Evolutionary conservation across 2,113 vertebrate genomes (phyloP).

Genomic region (Pagrus major): DNA sequence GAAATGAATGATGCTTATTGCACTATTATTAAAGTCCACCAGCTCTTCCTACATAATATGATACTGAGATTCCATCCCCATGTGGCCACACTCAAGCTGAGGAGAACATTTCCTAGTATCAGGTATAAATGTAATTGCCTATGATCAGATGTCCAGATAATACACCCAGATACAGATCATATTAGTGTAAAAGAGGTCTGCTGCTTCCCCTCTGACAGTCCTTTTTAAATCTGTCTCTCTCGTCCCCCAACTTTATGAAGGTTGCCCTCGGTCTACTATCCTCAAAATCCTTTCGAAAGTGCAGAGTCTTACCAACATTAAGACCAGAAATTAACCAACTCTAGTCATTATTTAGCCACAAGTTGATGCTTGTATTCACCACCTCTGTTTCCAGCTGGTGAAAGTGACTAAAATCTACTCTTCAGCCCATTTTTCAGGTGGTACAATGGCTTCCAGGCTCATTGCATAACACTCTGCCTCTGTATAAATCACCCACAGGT

Average conservation of each 20-base stretch:
- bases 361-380: not conserved
- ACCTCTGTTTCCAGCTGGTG: not conserved
- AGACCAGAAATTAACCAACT: not conserved
- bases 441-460: constrained; percentile 14
- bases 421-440: not conserved
- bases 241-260: not conserved
- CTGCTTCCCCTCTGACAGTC: no score
- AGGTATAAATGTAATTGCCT: no score
- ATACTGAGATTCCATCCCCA: no score
- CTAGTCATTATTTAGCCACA: not conserved
- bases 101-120: no score
- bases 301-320: not conserved
- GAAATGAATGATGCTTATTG: no score
- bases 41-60: no score
- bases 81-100: no score
- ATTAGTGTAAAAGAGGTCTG: no score
- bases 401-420: not conserved
- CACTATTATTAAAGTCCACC: no score
- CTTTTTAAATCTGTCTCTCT: not conserved
- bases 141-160: no score
- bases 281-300: not conserved
- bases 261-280: not conserved
- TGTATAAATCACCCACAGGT: constrained; percentile 33
- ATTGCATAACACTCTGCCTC: constrained; percentile 8
- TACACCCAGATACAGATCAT: no score